Percentiles rank a stretch among this genome's conserved stretches.
Evolutionary conservation across 2,797 vertebrate genomes (phyloP).

Genomic region (Manis javanica): DNA sequence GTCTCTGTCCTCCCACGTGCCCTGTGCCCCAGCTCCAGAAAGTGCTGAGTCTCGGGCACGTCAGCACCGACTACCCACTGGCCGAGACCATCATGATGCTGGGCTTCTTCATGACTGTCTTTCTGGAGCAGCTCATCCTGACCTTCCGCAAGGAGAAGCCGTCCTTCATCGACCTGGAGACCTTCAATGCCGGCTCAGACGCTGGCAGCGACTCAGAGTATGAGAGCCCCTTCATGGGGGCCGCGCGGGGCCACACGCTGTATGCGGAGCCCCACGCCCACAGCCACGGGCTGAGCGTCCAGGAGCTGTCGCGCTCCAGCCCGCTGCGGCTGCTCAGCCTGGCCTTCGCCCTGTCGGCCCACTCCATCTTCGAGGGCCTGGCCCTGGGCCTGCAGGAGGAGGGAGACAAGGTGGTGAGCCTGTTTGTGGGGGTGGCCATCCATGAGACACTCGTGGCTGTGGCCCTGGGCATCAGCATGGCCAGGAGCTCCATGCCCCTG

Average conservation of each 20-base stretch:
- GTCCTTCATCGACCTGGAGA: conserved; percentile 95
- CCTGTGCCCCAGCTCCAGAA: conserved; percentile 86
- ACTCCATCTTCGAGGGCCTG: conserved; percentile 95
- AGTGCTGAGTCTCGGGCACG: conserved; percentile 87
- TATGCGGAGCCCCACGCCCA: conserved; percentile 82
- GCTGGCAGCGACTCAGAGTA: conserved; percentile 95
- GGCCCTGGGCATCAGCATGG: conserved; percentile 93
- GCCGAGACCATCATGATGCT: conserved; percentile 95
- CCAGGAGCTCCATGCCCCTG: conserved; percentile 88
- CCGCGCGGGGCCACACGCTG: conserved; percentile 53
- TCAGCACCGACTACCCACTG: conserved; percentile 91
- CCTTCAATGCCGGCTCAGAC: conserved; percentile 94
- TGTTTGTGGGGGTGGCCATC: conserved; percentile 93
- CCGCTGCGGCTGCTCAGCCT: conserved; percentile 92
- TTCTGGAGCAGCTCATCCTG: conserved; percentile 94
- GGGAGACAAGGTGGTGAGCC: conserved; percentile 86
- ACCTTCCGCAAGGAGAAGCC: conserved; percentile 94
- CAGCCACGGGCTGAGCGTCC: conserved; percentile 80
- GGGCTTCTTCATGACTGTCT: conserved; percentile 94
- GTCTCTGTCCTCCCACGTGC: background rate
- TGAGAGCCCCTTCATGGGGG: conserved; percentile 92
- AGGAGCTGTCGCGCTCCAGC: conserved; percentile 87
- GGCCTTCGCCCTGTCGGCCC: conserved; percentile 92
- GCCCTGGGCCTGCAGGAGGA: conserved; percentile 95
- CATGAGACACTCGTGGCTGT: conserved; percentile 94